Conservation (phyloP, 2,113 vertebrate genomes). For the Heloderma charlesbogerti region DNA sequence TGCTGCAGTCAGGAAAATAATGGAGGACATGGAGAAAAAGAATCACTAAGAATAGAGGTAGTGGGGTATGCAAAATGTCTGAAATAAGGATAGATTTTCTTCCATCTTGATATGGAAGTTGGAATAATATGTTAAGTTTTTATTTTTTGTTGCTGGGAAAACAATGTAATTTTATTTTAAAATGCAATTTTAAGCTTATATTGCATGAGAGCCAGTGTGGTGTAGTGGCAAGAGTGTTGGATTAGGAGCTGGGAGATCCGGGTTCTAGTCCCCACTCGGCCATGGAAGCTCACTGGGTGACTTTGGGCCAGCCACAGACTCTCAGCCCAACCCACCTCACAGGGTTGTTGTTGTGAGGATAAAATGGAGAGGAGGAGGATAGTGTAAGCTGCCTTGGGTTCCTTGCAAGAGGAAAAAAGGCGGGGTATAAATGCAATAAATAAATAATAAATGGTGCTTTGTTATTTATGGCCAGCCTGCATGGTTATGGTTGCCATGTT, state of each 20-base stretch:
- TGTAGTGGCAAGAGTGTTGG: too few species aligned
- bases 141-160: background rate
- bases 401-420: too few species aligned
- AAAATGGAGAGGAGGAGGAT: too few species aligned
- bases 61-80: constrained; percentile 84
- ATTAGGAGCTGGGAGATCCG: too few species aligned
- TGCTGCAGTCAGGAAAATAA: constrained; percentile 91
- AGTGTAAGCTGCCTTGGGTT: too few species aligned
- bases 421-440: too few species aligned
- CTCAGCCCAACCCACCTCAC: too few species aligned
- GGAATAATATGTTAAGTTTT: background rate
- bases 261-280: too few species aligned
- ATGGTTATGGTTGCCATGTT: background rate
- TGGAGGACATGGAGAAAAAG: constrained; percentile 94
- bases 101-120: background rate
- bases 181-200: background rate
- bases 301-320: too few species aligned
- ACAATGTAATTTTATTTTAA: constrained; percentile 6
- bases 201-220: too few species aligned
- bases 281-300: too few species aligned
- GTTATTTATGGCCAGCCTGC: background rate
- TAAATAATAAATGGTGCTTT: background rate
- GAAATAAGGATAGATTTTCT: background rate
- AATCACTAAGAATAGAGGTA: constrained; percentile 93
- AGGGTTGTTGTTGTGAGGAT: too few species aligned